Base-by-base conservation (phyloP, 2,797 vertebrate species). In the Neosilurus hyrtlii region DNA sequence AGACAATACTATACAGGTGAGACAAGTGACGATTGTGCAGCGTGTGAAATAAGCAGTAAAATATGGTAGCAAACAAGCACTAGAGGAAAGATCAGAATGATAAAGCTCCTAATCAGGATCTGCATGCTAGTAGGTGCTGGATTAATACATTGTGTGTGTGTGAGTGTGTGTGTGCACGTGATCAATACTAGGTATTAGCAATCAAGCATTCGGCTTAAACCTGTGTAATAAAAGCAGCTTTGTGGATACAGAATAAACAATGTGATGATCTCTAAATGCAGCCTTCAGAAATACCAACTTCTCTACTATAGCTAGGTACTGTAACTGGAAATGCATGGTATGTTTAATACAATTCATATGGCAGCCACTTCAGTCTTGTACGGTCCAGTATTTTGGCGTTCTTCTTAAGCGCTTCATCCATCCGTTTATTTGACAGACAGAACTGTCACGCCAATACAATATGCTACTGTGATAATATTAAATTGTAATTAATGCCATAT, bases 1-100 rank as follows among this genome's bases (percentile, higher is more conserved):
- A 24, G 61, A 78, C 61, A 78, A 78, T 78, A 78, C 76, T 78
- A 26, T 65, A 78, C 76, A 65, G 61, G 43, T 63, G 75, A 63
- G 12, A 62, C 74, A 76, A 76, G 75, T 78, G 75, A 63, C 61
- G n/a, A 52, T 52, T 78, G 76, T 78, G 76, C 76, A 24, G 76
- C 26, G n/a, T 78, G 76, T 63, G 61, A 65, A 51, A 51, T 65
- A 15, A 62, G 73, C 54, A 43, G 18, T 4, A 37, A 73, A 8
- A 18, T 26, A 18, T 26, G 51, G 49, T 51, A 8, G 67, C 68
- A 24, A 52, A 73, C 54, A 22, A 75, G 74, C 74, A 16, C 74
- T 43, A 52, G 16, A 51, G n/a, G n/a, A 26, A 78, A 51, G 37
- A 78, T 52, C 76, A 12, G 61, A 15, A 78, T 18, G 37, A 49